phyloP scores from a whole-genome alignment of 1,140 invertebrate genomes.

The Sogatella furcifera region DNA sequence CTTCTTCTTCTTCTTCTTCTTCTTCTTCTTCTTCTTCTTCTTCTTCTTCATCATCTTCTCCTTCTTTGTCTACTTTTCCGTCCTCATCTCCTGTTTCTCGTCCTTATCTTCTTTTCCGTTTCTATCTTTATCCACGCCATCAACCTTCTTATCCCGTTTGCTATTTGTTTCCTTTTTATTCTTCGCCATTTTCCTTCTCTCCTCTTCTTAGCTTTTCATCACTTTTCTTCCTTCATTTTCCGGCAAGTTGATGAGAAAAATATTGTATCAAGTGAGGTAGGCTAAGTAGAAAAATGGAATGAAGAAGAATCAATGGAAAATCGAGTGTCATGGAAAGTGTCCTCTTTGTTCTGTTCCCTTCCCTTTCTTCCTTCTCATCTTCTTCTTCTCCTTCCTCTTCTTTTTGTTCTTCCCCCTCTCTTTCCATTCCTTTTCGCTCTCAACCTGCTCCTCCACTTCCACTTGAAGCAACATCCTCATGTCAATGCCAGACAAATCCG shows the following conservation, averaged over 20 bases:
- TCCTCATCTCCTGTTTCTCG: neutral
- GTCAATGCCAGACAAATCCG: no score
- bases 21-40: neutral
- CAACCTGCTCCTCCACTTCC: neutral
- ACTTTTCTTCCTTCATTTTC: neutral
- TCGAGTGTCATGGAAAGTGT: no score
- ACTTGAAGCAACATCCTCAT: no score
- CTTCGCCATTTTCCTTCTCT: conserved; percentile 7
- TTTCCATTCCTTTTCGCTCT: neutral
- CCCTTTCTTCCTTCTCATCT: no score
- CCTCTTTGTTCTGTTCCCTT: no score
- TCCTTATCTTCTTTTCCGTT: neutral
- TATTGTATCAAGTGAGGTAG: no score
- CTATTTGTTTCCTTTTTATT: neutral
- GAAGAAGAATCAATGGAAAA: no score
- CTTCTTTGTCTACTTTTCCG: neutral
- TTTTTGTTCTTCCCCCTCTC: no score
- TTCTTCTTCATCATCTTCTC: neutral
- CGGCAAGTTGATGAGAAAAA: no score
- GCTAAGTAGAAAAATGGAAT: no score
- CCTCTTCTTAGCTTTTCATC: neutral
- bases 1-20: neutral
- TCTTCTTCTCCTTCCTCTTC: no score
- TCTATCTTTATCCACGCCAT: neutral
- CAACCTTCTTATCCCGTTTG: neutral